Conservation (phyloP, 2,888 invertebrate species). For the Drosophila nr. perissopoda region DNA sequence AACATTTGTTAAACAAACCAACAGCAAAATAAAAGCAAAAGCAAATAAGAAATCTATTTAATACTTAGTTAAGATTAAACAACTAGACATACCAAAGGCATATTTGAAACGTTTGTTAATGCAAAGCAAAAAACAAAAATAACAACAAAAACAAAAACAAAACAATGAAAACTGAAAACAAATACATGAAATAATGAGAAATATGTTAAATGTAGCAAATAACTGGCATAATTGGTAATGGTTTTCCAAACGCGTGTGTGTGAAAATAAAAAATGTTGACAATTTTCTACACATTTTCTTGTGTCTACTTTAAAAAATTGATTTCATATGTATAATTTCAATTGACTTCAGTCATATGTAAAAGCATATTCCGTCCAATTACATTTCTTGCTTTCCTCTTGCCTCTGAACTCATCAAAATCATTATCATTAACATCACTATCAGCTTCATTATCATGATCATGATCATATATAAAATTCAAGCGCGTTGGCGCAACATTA, state of each 20-base stretch:
- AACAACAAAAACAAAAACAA: background rate
- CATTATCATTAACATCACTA: constrained; percentile 19
- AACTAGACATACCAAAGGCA: constrained; percentile 84
- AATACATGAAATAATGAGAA: constrained; percentile 44
- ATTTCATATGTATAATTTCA: constrained; percentile 55
- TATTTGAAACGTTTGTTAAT: constrained; percentile 68
- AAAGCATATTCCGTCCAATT: constrained; percentile 84
- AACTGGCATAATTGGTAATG: constrained; percentile 44
- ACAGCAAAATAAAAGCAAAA: constrained; percentile 19
- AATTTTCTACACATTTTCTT: constrained; percentile 5
- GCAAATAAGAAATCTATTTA: constrained; percentile 51
- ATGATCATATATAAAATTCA: constrained; percentile 7
- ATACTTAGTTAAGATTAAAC: constrained; percentile 65
- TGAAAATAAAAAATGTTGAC: constrained; percentile 8
- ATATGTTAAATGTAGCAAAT: constrained; percentile 44
- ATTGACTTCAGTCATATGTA: constrained; percentile 68
- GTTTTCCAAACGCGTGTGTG: constrained; percentile 23
- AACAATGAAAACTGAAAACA: constrained; percentile 10
- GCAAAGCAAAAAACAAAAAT: constrained; percentile 23
- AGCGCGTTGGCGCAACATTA: constrained; percentile 20
- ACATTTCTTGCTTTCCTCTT: constrained; percentile 79
- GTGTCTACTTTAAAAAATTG: constrained; percentile 25
- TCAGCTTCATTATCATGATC: constrained; percentile 11
- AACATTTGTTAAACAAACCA: constrained; percentile 63
- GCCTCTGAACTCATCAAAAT: constrained; percentile 46